Conservation (phyloP, 2,888 invertebrate genomes). For the Tenthredo livida region DNA sequence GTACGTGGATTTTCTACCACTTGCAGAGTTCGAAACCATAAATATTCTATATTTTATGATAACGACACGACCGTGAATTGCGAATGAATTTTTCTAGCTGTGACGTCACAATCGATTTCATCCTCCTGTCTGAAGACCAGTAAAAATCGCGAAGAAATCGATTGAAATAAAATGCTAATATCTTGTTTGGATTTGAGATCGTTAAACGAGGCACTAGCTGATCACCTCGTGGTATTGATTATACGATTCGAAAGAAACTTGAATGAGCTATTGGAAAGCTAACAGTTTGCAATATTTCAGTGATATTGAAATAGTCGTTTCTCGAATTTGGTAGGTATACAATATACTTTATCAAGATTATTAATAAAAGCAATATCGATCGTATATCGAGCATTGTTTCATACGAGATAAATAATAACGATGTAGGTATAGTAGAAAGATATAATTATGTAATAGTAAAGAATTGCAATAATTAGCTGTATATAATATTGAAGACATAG, state of each 20-base stretch:
- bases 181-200: neutral
- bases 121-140: neutral
- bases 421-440: neutral
- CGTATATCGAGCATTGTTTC: neutral
- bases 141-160: neutral
- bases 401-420: neutral
- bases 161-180: neutral
- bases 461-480: neutral
- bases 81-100: neutral
- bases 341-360: neutral
- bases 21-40: neutral
- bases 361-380: neutral
- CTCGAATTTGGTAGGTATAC: neutral
- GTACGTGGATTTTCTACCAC: neutral
- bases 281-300: neutral
- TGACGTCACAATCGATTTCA: neutral
- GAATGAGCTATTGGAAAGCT: neutral
- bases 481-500: conserved; percentile 28
- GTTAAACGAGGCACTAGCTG: neutral
- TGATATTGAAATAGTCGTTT: neutral
- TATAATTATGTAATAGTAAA: conserved; percentile 10
- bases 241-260: neutral
- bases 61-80: neutral
- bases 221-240: neutral
- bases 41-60: neutral